phyloP scores from a whole-genome alignment of 2,113 vertebrate species.

The Clinocottus analis region DNA sequence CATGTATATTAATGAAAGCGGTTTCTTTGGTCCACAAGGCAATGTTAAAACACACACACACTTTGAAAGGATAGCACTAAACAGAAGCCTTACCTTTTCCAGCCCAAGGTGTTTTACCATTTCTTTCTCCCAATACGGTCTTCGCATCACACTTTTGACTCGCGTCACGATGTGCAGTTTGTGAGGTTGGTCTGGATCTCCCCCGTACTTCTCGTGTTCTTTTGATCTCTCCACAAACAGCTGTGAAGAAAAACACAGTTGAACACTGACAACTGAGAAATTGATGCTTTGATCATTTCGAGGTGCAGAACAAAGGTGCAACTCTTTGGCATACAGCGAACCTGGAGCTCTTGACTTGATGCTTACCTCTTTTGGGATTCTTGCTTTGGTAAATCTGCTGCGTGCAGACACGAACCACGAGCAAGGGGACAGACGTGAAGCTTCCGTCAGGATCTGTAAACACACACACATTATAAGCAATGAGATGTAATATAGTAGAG shows the following conservation, averaged over 20 bases:
- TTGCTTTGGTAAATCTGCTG: conserved; percentile 76
- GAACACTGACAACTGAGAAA: background rate
- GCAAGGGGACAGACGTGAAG: conserved; percentile 27
- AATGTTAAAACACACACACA: too few relatives aligned
- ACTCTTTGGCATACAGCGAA: background rate
- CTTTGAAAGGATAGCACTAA: too few relatives aligned
- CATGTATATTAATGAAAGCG: background rate
- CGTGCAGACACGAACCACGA: conserved; percentile 66
- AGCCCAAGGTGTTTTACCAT: conserved; percentile 87
- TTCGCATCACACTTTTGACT: conserved; percentile 85
- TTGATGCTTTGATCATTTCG: background rate
- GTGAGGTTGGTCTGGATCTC: conserved; percentile 93
- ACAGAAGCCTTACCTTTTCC: conserved; percentile 82
- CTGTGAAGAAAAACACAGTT: conserved; percentile 70
- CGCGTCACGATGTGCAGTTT: conserved; percentile 93
- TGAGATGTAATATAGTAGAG: background rate
- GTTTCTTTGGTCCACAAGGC: background rate
- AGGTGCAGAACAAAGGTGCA: too few relatives aligned
- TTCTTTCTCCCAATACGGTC: conserved; percentile 97
- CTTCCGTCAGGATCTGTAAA: conserved; percentile 70
- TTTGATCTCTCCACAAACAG: conserved; percentile 86
- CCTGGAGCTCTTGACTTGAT: background rate
- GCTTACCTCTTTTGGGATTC: conserved; percentile 76
- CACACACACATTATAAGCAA: background rate
- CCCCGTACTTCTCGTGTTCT: conserved; percentile 94